Evolutionary conservation across 2,888 invertebrate species (phyloP).

Genomic region (Autographa gamma): DNA sequence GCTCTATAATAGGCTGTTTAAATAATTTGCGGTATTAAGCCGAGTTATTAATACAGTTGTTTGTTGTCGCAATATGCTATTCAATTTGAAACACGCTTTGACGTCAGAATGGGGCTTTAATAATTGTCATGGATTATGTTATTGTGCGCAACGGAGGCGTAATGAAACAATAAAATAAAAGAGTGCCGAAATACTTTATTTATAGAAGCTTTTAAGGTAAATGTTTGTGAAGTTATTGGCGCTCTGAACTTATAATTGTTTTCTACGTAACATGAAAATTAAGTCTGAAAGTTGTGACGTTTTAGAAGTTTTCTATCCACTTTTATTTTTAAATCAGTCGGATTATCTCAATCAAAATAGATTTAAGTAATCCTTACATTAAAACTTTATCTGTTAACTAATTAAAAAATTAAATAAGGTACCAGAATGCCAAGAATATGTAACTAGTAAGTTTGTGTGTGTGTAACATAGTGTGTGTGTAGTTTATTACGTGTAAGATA

Average conservation of each 20-base stretch:
- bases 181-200: constrained; percentile 22
- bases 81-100: constrained; percentile 24
- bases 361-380: no score
- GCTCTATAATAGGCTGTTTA: not conserved
- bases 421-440: no score
- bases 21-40: not conserved
- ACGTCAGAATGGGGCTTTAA: constrained; percentile 31
- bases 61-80: constrained; percentile 23
- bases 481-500: constrained; percentile 23
- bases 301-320: not conserved
- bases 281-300: not conserved
- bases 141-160: constrained; percentile 31
- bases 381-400: no score
- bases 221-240: not conserved
- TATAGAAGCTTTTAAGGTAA: not conserved
- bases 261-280: not conserved
- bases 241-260: not conserved
- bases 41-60: not conserved
- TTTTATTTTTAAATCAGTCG: not conserved
- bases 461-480: not conserved
- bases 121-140: constrained; percentile 29
- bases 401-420: no score
- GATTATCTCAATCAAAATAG: no score
- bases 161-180: constrained; percentile 36
- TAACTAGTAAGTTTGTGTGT: no score